These are phyloP conservation scores for Barnardius zonarius DNA, from an alignment of 2,113 vertebrate genomes.

Conservation along the genomic window DNA sequence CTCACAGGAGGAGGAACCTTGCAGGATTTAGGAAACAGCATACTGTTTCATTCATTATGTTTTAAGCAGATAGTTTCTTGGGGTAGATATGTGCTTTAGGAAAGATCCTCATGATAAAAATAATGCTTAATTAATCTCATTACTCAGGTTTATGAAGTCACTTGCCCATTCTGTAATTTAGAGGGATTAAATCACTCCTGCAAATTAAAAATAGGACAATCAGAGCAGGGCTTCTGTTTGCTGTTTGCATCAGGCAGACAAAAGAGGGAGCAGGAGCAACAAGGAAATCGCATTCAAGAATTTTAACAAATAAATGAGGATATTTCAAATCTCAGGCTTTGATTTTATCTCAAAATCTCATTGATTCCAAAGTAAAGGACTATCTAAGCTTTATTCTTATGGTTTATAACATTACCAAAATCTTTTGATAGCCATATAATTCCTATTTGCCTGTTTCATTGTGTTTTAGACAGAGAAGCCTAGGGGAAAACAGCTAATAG, in stretches of 20 bases:
- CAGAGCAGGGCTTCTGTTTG: not conserved
- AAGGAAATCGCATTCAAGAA: not conserved
- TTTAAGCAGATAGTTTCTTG: slow-evolving; percentile 1
- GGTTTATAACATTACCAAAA: not conserved
- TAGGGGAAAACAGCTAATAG: not conserved
- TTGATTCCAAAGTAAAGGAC: not conserved
- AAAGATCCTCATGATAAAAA: slow-evolving; percentile 5
- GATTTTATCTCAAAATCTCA: not conserved
- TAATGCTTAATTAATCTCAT: slow-evolving; percentile 11
- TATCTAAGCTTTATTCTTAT: not conserved
- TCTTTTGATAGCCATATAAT: not conserved
- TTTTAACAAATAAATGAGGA: not conserved
- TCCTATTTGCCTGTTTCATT: not conserved
- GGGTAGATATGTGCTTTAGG: not conserved
- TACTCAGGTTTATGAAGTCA: not conserved
- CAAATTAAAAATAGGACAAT: slow-evolving; percentile 29
- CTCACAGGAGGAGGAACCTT: not conserved
- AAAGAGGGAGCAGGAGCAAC: not conserved
- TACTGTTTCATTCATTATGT: not conserved
- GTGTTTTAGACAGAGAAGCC: not conserved
- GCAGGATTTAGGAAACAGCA: not conserved
- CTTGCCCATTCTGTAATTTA: slow-evolving; percentile 16
- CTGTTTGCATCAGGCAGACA: not conserved
- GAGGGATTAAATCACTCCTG: not conserved
- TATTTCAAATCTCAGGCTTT: not conserved